Conservation (phyloP, 1,140 invertebrate genomes). For the Drosophila nigrodunni region DNA sequence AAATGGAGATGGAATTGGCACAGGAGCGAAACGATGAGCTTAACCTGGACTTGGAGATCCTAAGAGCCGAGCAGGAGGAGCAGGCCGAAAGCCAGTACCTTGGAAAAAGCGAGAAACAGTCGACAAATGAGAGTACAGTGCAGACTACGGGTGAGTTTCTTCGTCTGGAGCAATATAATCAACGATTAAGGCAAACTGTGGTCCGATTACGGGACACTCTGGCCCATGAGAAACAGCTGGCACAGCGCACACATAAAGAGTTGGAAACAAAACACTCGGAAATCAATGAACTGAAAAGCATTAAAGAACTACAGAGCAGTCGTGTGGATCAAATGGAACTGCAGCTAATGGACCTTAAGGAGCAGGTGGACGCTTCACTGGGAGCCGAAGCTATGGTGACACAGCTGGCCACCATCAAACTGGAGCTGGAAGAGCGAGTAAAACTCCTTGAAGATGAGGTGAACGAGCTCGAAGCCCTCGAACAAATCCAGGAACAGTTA, state of each 20-base stretch:
- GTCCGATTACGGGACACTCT: constrained; percentile 96
- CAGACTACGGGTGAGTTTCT: constrained; percentile 93
- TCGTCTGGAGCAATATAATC: constrained; percentile 97
- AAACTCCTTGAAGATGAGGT: constrained; percentile 96
- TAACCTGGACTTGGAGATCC: constrained; percentile 95
- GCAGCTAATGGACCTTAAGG: constrained; percentile 92
- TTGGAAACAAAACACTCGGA: constrained; percentile 95
- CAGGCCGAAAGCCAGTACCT: constrained; percentile 62
- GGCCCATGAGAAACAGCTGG: constrained; percentile 96
- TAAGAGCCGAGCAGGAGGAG: constrained; percentile 92
- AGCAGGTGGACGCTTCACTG: constrained; percentile 93
- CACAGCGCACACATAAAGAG: constrained; percentile 94
- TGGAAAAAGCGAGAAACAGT: constrained; percentile 63
- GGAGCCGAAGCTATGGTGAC: constrained; percentile 99
- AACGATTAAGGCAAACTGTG: constrained; percentile 94
- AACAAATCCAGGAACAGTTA: constrained; percentile 91
- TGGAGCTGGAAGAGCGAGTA: constrained; percentile 95
- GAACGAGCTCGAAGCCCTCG: constrained; percentile 91
- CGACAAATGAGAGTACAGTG: constrained; percentile 5
- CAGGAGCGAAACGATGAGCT: constrained; percentile 96
- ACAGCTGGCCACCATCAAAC: constrained; percentile 95
- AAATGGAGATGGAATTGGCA: constrained; percentile 94
- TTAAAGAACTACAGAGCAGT: constrained; percentile 92
- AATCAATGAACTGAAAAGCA: constrained; percentile 91
- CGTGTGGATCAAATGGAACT: constrained; percentile 92